Conservation (phyloP, 1,140 invertebrate species). For the Hyposmocoma kahamanoa region DNA sequence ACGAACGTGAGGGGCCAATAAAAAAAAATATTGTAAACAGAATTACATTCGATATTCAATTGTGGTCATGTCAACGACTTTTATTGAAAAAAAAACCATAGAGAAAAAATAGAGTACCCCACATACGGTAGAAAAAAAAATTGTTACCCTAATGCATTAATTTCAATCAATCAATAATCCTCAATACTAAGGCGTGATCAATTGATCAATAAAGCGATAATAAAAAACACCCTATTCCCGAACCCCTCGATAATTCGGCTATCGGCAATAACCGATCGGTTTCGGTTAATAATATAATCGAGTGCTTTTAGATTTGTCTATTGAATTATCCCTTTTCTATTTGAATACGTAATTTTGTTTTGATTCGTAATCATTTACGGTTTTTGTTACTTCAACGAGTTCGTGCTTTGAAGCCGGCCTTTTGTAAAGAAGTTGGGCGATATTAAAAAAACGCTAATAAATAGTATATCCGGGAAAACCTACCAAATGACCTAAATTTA, state of each 20-base stretch:
- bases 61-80: slow-evolving; percentile 49
- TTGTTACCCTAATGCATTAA: slow-evolving; percentile 38
- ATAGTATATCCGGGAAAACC: no score
- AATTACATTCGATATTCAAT: slow-evolving; percentile 56
- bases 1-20: slow-evolving; percentile 17
- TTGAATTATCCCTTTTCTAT: slow-evolving; percentile 37
- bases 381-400: no score
- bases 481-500: no score
- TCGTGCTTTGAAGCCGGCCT: slow-evolving; percentile 17
- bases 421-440: neutral
- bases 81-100: slow-evolving; percentile 61
- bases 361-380: neutral
- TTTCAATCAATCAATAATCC: slow-evolving; percentile 69
- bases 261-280: slow-evolving; percentile 50
- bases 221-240: slow-evolving; percentile 42
- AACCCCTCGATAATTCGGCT: slow-evolving; percentile 40
- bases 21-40: slow-evolving; percentile 32
- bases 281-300: slow-evolving; percentile 46
- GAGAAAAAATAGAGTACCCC: no score
- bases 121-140: no score
- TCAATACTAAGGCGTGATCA: slow-evolving; percentile 65
- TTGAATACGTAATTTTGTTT: slow-evolving; percentile 1
- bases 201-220: slow-evolving; percentile 56
- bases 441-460: no score
- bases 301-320: slow-evolving; percentile 34